phyloP scores from a whole-genome alignment of 2,888 invertebrate species.

The Tinea trinotella region DNA sequence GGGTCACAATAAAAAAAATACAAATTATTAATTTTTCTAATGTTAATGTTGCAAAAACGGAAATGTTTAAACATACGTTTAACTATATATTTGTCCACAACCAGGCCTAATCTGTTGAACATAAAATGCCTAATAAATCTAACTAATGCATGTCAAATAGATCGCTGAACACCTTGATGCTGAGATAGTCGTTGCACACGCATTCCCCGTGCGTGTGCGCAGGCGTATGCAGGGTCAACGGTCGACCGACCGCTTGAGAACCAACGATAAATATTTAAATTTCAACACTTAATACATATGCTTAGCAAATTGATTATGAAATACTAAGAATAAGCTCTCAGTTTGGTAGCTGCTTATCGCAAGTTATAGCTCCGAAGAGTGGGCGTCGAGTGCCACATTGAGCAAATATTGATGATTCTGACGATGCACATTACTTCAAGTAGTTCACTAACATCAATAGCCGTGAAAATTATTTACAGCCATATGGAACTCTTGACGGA shows the following conservation, averaged over 20 bases:
- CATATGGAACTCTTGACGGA: slow-evolving; percentile 1
- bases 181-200: not conserved
- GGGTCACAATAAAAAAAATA: no score
- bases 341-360: slow-evolving; percentile 32
- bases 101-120: not conserved
- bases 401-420: slow-evolving; percentile 12
- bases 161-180: slow-evolving; percentile 5
- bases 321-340: slow-evolving; percentile 22
- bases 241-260: slow-evolving; percentile 63
- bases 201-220: not conserved
- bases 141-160: not conserved
- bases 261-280: slow-evolving; percentile 70
- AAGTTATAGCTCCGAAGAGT: slow-evolving; percentile 1
- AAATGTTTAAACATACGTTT: not conserved
- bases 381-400: not conserved
- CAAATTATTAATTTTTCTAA: not conserved
- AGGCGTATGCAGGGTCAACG: slow-evolving; percentile 61
- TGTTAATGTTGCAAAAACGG: not conserved
- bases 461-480: not conserved
- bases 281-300: slow-evolving; percentile 69
- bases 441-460: slow-evolving; percentile 3
- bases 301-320: slow-evolving; percentile 65
- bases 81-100: not conserved
- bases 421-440: not conserved
- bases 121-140: not conserved